Conservation (phyloP, 2,888 invertebrate species). For the Mellilla xanthometata region DNA sequence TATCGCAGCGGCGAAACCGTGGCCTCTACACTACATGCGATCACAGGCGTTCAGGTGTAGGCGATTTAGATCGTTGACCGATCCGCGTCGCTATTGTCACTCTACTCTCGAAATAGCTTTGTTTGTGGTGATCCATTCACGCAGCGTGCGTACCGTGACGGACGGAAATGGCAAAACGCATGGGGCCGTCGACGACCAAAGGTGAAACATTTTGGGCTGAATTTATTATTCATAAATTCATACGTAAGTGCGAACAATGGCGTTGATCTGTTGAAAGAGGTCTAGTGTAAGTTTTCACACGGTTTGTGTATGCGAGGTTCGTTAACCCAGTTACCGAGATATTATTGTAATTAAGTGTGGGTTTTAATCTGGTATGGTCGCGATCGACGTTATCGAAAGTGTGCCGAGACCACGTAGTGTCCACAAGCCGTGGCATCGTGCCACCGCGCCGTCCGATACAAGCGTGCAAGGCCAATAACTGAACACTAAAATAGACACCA, state of each 20-base stretch:
- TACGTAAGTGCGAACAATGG: slow-evolving; percentile 52
- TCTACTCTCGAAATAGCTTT: slow-evolving; percentile 66
- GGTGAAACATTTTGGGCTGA: slow-evolving; percentile 40
- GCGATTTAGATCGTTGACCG: slow-evolving; percentile 67
- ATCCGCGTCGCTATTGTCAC: slow-evolving; percentile 62
- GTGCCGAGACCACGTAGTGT: slow-evolving; percentile 51
- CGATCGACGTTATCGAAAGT: slow-evolving; percentile 57
- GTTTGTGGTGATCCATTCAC: slow-evolving; percentile 72
- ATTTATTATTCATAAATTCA: slow-evolving; percentile 39
- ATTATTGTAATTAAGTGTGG: slow-evolving; percentile 65
- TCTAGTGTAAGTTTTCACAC: slow-evolving; percentile 64
- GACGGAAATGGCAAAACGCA: slow-evolving; percentile 68
- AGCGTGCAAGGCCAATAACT: slow-evolving; percentile 70
- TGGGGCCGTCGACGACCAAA: slow-evolving; percentile 44
- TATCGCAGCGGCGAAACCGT: slow-evolving; percentile 40
- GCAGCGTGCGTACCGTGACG: slow-evolving; percentile 70
- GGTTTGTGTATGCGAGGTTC: slow-evolving; percentile 67
- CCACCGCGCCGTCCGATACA: slow-evolving; percentile 62
- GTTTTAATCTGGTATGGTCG: slow-evolving; percentile 45
- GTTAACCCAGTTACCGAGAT: slow-evolving; percentile 78
- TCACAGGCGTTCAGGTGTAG: slow-evolving; percentile 44
- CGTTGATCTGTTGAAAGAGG: slow-evolving; percentile 62
- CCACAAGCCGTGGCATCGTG: slow-evolving; percentile 73
- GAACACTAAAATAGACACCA: slow-evolving; percentile 61
- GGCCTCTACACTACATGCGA: slow-evolving; percentile 54